These are phyloP conservation scores for Monomorium pharaonis DNA, from an alignment of 1,140 invertebrate genomes.

Conservation along the genomic window DNA sequence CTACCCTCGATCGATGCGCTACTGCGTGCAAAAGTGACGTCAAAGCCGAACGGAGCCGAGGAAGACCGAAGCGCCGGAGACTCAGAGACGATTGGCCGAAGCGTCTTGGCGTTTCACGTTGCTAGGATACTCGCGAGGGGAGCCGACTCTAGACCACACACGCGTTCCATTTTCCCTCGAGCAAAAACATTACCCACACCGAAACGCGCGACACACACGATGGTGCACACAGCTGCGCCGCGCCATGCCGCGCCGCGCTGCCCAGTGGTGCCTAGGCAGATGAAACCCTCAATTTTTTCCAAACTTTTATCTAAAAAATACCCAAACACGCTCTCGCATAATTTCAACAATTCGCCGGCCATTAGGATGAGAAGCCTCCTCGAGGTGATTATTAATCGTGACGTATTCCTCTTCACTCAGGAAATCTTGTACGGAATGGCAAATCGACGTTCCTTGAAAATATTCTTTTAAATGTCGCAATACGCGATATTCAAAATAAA, in stretches of 20 bases:
- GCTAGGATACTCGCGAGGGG: slow-evolving; percentile 81
- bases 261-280: slow-evolving; percentile 14
- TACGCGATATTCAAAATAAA: not conserved
- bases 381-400: not conserved
- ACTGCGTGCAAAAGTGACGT: slow-evolving; percentile 78
- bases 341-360: not conserved
- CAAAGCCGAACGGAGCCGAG: slow-evolving; percentile 78
- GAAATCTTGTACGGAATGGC: not conserved
- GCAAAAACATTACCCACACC: slow-evolving; percentile 83
- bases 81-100: slow-evolving; percentile 76
- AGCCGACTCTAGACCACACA: slow-evolving; percentile 81
- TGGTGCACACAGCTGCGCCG: slow-evolving; percentile 22
- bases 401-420: not conserved
- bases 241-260: not conserved
- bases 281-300: slow-evolving; percentile 4
- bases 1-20: slow-evolving; percentile 60
- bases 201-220: slow-evolving; percentile 65
- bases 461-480: not conserved
- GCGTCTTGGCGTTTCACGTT: slow-evolving; percentile 80
- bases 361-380: not conserved
- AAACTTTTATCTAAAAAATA: not conserved
- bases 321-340: not conserved
- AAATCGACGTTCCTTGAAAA: not conserved
- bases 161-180: slow-evolving; percentile 84
- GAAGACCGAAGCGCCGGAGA: slow-evolving; percentile 69